Percentiles rank a stretch among this genome's conserved stretches.
These are phyloP conservation scores for Cotesia typhae DNA, from an alignment of 1,140 invertebrate species.

Conservation along the genomic window DNA sequence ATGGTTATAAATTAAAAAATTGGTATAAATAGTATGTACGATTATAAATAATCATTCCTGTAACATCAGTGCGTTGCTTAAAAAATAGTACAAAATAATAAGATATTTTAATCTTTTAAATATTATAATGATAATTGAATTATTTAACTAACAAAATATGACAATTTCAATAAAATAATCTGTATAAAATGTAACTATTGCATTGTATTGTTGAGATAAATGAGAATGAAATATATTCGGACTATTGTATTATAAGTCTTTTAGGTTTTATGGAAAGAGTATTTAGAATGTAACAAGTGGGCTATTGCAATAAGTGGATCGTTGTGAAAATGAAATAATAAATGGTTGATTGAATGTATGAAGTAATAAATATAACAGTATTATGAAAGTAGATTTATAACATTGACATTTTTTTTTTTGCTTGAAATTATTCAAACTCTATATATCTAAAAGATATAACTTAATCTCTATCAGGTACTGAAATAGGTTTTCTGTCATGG, in stretches of 20 bases:
- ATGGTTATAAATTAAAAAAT: constrained; percentile 1
- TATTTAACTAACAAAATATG: not conserved
- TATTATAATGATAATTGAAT: too few relatives aligned
- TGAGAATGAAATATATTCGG: constrained; percentile 17
- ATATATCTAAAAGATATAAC: constrained; percentile 65
- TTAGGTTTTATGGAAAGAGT: not conserved
- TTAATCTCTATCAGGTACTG: constrained; percentile 67
- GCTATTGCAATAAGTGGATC: constrained; percentile 10
- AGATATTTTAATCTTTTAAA: not conserved
- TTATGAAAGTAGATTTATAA: constrained; percentile 62
- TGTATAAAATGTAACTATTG: constrained; percentile 21
- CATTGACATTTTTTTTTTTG: constrained; percentile 59
- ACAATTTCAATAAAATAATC: constrained; percentile 7
- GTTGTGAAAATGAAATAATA: constrained; percentile 45
- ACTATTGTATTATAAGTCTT: constrained; percentile 10
- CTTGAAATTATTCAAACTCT: constrained; percentile 53
- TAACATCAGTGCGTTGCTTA: constrained; percentile 15
- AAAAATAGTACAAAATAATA: constrained; percentile 20
- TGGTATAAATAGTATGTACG: constrained; percentile 1
- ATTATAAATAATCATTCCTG: not conserved
- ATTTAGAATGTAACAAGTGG: constrained; percentile 7
- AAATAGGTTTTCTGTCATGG: constrained; percentile 65
- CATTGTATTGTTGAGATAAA: constrained; percentile 15
- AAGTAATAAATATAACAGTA: constrained; percentile 63
- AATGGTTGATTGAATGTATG: constrained; percentile 56